Evolutionary conservation across 2,888 invertebrate genomes (phyloP).

Genomic region (Nebria salina): DNA sequence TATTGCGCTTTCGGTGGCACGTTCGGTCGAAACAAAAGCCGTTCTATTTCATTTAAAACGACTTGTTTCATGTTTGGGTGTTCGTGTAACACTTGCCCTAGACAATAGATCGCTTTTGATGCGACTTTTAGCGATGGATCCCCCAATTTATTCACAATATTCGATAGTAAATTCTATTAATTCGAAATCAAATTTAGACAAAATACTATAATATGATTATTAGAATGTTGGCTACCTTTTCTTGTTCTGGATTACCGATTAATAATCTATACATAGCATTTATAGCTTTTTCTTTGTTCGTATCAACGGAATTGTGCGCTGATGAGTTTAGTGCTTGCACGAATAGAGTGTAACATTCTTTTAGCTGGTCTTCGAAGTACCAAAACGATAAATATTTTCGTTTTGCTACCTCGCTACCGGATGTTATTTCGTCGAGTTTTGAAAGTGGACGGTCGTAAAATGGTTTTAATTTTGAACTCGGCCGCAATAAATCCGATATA

Average conservation of each 20-base stretch:
- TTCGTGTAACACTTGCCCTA: slow-evolving; percentile 81
- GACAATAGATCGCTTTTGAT: slow-evolving; percentile 85
- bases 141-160: slow-evolving; percentile 94
- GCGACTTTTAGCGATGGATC: slow-evolving; percentile 91
- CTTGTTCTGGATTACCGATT: slow-evolving; percentile 83
- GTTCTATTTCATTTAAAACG: slow-evolving; percentile 88
- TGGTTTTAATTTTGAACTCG: slow-evolving; percentile 71
- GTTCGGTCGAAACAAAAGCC: slow-evolving; percentile 85
- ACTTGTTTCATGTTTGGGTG: slow-evolving; percentile 94
- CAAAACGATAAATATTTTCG: slow-evolving; percentile 78
- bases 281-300: slow-evolving; percentile 83
- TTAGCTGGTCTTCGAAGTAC: slow-evolving; percentile 91
- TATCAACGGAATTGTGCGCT: slow-evolving; percentile 81
- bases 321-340: slow-evolving; percentile 77
- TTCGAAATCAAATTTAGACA: slow-evolving; percentile 17
- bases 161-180: slow-evolving; percentile 74
- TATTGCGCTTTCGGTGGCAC: slow-evolving; percentile 88
- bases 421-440: slow-evolving; percentile 67
- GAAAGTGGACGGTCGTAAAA: slow-evolving; percentile 74
- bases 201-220: slow-evolving; percentile 11
- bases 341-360: slow-evolving; percentile 73
- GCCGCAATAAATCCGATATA: slow-evolving; percentile 74
- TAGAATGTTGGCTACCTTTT: slow-evolving; percentile 69
- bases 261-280: slow-evolving; percentile 78
- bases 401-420: slow-evolving; percentile 72